These are phyloP conservation scores for Agonum fuliginosum DNA, from an alignment of 2,888 invertebrate genomes.

Conservation along the genomic window DNA sequence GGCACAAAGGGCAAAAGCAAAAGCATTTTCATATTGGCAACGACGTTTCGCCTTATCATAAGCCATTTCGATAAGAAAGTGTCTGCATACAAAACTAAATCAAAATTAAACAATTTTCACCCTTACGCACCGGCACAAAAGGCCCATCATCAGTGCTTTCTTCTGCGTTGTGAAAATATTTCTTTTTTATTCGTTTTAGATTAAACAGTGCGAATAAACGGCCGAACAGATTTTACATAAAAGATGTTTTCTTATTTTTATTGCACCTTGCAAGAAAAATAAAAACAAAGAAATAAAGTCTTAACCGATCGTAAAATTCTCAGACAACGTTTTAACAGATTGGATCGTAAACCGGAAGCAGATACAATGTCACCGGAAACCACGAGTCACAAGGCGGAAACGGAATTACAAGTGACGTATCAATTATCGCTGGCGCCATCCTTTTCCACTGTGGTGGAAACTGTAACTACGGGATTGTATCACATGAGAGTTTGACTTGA, in stretches of 20 bases:
- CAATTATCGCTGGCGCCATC: conserved; percentile 29
- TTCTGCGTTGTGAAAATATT: conserved; percentile 15
- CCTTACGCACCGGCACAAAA: conserved; percentile 23
- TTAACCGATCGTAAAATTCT: conserved; percentile 34
- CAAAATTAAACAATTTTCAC: conserved; percentile 42
- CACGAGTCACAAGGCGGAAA: conserved; percentile 30
- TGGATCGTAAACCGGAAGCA: conserved; percentile 61
- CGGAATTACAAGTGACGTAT: conserved; percentile 42
- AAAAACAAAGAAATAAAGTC: conserved; percentile 47
- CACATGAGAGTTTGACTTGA: background rate
- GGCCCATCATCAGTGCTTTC: background rate
- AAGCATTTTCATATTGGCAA: conserved; percentile 65
- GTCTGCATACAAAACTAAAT: conserved; percentile 36
- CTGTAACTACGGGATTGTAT: conserved; percentile 31
- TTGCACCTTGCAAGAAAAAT: conserved; percentile 43
- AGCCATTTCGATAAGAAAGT: conserved; percentile 65
- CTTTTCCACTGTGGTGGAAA: background rate
- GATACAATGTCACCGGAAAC: conserved; percentile 45
- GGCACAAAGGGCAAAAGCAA: conserved; percentile 27
- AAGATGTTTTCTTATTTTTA: conserved; percentile 46
- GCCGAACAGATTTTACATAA: conserved; percentile 46
- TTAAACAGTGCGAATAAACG: conserved; percentile 49
- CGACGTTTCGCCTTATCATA: conserved; percentile 62
- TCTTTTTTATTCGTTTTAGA: conserved; percentile 48
- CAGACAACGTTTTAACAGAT: conserved; percentile 63